Evolutionary conservation across 1,140 invertebrate genomes (phyloP), one percentile per base, ranked within the genome.

Genomic region (Nasonia giraulti): DNA sequence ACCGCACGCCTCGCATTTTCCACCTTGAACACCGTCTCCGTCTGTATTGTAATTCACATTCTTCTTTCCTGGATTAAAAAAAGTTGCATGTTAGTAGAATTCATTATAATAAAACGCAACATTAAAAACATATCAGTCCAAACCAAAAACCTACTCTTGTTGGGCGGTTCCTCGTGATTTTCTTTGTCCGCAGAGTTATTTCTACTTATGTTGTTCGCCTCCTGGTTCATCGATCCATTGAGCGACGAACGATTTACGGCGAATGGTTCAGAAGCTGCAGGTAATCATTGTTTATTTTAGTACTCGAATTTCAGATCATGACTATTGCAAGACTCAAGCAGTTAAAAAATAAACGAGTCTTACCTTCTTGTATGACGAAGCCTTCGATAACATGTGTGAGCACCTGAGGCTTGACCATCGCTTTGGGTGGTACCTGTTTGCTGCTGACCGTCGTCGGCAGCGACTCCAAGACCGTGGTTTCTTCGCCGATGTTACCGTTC

Each of bases 341-440:
- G 20, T 82, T 66, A n/a, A 11, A 44, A 37, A 20, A n/a, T n/a
- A n/a, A n/a, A 31, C 4, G n/a, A 27, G 6, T 17, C 17, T 83
- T 91, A 94, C 95, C 95, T 94, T 99, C 98, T 92, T 99, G 98
- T 88, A 99, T 99, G 4, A 99, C 97, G 92, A 98, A 99, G 27
- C 98, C 98, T 93, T 99, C 98, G 83, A 99, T 99, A 2, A 99
- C 97, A 91, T 99, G 98, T 0, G 98, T 99, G 12, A 99, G 93
- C 3, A 99, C 97, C 90, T 99, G 98, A 0, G 98, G 98, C 92
- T 99, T 99, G 0, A 99, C 98, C 95, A 99, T 97, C 1, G 97
- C 97, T 92, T 98, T 98, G n/a, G 97, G 97, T 71, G 96, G 91
- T 33, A 95, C 94, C 88, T 96, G 95, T 93, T 96, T 94, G 86